Base-by-base conservation (phyloP, 2,888 invertebrate genomes). In the Leptinotarsa peninsularis region DNA sequence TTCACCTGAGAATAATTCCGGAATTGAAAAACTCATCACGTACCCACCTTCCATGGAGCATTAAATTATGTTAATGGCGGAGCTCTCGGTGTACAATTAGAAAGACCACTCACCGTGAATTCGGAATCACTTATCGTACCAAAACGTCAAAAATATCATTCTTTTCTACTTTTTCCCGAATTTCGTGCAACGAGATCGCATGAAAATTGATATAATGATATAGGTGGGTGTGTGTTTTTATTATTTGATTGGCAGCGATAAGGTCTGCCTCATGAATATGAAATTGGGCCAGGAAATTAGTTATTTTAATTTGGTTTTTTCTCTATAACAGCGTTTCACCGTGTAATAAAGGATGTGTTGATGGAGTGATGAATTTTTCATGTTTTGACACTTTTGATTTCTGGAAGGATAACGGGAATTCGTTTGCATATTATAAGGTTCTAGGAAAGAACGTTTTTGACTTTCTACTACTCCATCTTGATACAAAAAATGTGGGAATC, bases 131-230 rank as follows among this genome's bases (percentile, higher is more conserved):
- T 81, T 80, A 81, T 79, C 77, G 78, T 72, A 80, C 78, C 76
- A 80, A 81, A 81, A 75, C 76, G 79, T 80, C 78, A 74, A 80
- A 43, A 81, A 82, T 82, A 79, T 80, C 81, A 78, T 76, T 78
- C 79, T 33, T 63, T 63, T 43, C 63, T 43, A 63, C 63, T 63
- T 63, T 63, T 63, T 63, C 33, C 43, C 14, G 33, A 63, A 33
- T 18, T 63, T 63, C 63, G 43, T 63, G 63, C 60, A 60, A 23
- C 43, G 27, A 60, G 27, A 60, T 60, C 60, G 27, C 18, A 63
- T 63, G 18, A 13, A 63, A 63, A 27, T 63, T 43, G 33, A 43
- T 33, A 68, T 76, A 76, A 76, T 76, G 72, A 76, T 76, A 76
- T 58, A 66, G 68, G 72, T 49, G 23, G 52, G 49, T 67, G 76